Evolutionary conservation across 2,113 vertebrate genomes (phyloP), one percentile per base, ranked within the genome.

Genomic region (Pangasianodon hypophthalmus): DNA sequence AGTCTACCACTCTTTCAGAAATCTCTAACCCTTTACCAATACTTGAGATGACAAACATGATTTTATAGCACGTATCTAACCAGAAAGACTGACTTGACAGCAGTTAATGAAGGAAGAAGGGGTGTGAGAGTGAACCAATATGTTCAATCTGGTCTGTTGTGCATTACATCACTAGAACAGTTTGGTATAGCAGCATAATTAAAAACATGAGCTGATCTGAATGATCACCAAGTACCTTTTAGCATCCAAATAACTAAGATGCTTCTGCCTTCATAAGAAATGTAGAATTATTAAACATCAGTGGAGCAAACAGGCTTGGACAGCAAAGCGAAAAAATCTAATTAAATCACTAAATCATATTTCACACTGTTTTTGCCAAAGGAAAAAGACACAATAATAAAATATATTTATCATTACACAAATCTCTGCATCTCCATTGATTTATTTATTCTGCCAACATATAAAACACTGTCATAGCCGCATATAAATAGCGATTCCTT

Each of bases 111-210:
- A 48, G 41, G 21, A 48, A 62, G 13, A 48, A 60, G 83, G 11
- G 19, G 26, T 29, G 46, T n/a, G 26, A 44, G 37, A 24, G 24
- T 50, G 37, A 32, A 29, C 37, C n/a, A 85, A 21, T 50, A 90
- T 29, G 71, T 82, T 75, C 62, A 56, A 67, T 29, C 83, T 75
- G 46, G 67, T 58, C 75, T 81, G 75, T 82, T 52, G 32, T 46
- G 87, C 26, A 90, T 92, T 90, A 93, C 91, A 92, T 92, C 93
- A 94, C 88, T 67, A 79, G 7, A 85, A 87, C 89, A 91, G 91
- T 87, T 84, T 64, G 83, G 41, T 75, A 75, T 54, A 90, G 93
- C 89, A 48, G 89, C 85, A 9, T 67, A 77, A 94, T 93, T 93
- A 84, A 90, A 94, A 92, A 86, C 16, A 44, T 88, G 87, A 88